Percentiles rank a stretch among this genome's conserved stretches.
phyloP scores from a whole-genome alignment of 2,113 vertebrate species.

The Hyperoodon ampullatus region DNA sequence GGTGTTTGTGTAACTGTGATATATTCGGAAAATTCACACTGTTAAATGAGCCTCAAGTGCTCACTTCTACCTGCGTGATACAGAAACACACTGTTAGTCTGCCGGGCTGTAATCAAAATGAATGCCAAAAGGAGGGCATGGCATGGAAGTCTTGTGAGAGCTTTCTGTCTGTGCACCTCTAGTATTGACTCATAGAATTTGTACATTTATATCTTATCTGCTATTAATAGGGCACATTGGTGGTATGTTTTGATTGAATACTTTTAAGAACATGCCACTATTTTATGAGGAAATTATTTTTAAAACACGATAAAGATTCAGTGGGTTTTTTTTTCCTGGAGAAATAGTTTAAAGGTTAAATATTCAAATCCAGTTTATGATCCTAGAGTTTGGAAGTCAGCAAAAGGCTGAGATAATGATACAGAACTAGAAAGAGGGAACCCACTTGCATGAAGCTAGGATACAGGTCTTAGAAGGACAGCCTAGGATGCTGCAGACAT shows the following conservation, averaged over 20 bases:
- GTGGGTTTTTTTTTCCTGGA: not conserved
- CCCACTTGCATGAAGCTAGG: not conserved
- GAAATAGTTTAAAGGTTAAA: slow-evolving; percentile 52
- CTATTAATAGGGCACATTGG: slow-evolving; percentile 59
- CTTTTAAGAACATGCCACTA: slow-evolving; percentile 58
- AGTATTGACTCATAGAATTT: slow-evolving; percentile 71
- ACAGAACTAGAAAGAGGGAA: not conserved
- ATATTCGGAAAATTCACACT: slow-evolving; percentile 86
- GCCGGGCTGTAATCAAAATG: slow-evolving; percentile 72
- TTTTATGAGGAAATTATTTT: slow-evolving; percentile 45
- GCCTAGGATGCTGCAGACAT: not conserved
- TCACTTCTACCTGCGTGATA: slow-evolving; percentile 85
- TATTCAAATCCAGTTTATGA: slow-evolving; percentile 26
- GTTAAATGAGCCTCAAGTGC: slow-evolving; percentile 85
- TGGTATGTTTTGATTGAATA: slow-evolving; percentile 69
- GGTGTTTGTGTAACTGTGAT: slow-evolving; percentile 86
- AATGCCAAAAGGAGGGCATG: slow-evolving; percentile 75
- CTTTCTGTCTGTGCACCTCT: slow-evolving; percentile 67
- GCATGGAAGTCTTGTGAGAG: slow-evolving; percentile 73
- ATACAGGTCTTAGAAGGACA: not conserved
- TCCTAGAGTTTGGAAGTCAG: not conserved
- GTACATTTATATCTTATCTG: slow-evolving; percentile 75
- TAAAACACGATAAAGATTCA: not conserved
- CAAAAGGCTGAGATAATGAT: slow-evolving; percentile 26
- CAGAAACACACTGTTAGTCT: slow-evolving; percentile 79